Conservation (phyloP, 1,140 invertebrate genomes). For the Hyposmocoma kahamanoa region DNA sequence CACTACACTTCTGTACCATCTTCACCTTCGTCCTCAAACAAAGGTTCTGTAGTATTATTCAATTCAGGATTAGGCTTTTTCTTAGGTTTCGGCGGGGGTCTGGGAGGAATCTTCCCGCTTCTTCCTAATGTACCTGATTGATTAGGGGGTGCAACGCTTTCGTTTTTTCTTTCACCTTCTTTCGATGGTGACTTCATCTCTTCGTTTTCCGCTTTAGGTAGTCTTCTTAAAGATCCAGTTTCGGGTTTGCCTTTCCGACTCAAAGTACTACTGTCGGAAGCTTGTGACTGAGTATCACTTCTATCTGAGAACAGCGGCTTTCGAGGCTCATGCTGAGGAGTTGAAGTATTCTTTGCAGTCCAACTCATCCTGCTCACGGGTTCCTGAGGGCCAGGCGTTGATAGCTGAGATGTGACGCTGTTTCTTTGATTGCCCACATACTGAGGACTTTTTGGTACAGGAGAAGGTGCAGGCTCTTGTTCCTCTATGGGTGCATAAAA, state of each 20-base stretch:
- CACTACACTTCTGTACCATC: conserved; percentile 89
- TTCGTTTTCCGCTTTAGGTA: conserved; percentile 39
- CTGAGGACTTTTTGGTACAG: conserved; percentile 36
- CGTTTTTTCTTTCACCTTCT: conserved; percentile 43
- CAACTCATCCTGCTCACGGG: conserved; percentile 63
- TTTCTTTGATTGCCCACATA: conserved; percentile 41
- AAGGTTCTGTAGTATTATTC: conserved; percentile 72
- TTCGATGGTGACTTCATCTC: conserved; percentile 49
- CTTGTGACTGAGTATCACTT: conserved; percentile 37
- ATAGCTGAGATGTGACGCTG: conserved; percentile 53
- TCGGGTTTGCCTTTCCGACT: conserved; percentile 61
- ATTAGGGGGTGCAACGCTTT: conserved; percentile 30
- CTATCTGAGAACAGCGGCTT: conserved; percentile 43
- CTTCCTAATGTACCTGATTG: conserved; percentile 57
- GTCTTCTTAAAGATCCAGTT: conserved; percentile 57
- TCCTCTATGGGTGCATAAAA: conserved; percentile 80
- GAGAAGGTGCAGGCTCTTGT: conserved; percentile 71
- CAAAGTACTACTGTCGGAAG: conserved; percentile 41
- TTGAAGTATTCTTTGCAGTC: conserved; percentile 67
- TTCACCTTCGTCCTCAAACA: conserved; percentile 89
- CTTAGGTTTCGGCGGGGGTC: conserved; percentile 87
- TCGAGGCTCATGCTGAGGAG: conserved; percentile 54
- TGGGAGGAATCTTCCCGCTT: conserved; percentile 82
- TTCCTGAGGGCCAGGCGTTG: conserved; percentile 58
- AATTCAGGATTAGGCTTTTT: conserved; percentile 76